A percentile compares a stretch with the other conserved stretches of the same genome.
These are phyloP conservation scores for Cichlasoma orientale DNA, from an alignment of 2,797 vertebrate species.

Conservation along the genomic window DNA sequence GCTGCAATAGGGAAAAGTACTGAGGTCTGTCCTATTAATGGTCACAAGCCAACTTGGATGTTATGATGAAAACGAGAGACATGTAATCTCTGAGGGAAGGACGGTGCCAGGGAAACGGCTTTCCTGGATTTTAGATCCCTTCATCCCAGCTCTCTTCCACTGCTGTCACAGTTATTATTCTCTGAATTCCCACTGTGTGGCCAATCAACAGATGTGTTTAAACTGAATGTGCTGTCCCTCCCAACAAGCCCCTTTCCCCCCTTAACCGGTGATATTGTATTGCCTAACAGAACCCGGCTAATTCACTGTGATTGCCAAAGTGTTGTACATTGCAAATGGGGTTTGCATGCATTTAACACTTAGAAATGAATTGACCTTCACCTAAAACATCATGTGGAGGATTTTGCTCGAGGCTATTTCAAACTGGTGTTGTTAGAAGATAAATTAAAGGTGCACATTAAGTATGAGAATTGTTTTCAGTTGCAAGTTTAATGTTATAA, in stretches of 20 bases:
- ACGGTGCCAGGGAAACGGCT: conserved; percentile 66
- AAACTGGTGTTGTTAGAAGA: background rate
- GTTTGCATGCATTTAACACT: conserved; percentile 32
- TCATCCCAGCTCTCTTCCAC: conserved; percentile 56
- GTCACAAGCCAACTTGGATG: conserved; percentile 68
- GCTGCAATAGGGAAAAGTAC: conserved; percentile 45
- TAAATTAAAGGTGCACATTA: background rate
- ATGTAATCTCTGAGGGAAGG: conserved; percentile 65
- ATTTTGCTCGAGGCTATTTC: background rate
- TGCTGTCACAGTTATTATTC: conserved; percentile 59
- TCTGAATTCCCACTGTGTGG: conserved; percentile 65
- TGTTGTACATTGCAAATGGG: conserved; percentile 62
- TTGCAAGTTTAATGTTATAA: background rate
- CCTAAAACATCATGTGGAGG: background rate
- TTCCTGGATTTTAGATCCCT: conserved; percentile 69
- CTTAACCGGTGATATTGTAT: conserved; percentile 20
- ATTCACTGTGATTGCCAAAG: conserved; percentile 34
- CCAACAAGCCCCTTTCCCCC: conserved; percentile 4
- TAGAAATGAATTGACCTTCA: conserved; percentile 34
- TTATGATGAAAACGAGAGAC: conserved; percentile 67
- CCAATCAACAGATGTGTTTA: conserved; percentile 73
- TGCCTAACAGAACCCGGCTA: conserved; percentile 41
- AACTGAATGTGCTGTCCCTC: conserved; percentile 38
- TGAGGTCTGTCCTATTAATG: conserved; percentile 63
- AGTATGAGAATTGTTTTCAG: background rate